Evolutionary conservation across 2,888 invertebrate genomes (phyloP), one percentile per base, ranked within the genome.

Genomic region (Blera fallax): DNA sequence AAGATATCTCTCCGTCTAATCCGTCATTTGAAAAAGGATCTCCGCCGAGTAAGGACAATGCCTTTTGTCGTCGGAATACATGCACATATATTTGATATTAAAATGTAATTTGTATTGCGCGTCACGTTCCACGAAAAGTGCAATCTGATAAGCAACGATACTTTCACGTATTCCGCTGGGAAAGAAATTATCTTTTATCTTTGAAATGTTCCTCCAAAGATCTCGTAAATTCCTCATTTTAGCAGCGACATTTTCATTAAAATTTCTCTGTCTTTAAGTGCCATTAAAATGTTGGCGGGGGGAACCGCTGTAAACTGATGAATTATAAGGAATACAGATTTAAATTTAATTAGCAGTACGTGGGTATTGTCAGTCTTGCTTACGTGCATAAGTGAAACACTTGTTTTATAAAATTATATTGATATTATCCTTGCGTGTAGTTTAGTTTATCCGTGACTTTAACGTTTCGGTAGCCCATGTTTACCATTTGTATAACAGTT

Each of bases 71-170:
- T 24, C 6, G 16, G 24, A 3, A 40, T 70, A n/a, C n/a, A n/a
- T n/a, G n/a, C n/a, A n/a, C n/a, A n/a, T n/a, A n/a, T n/a, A 34
- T 56, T 32, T 60, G 34, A 64, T 60, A 70, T 78, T 78, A 78
- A 78, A 62, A 64, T 78, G 78, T 78, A 78, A 78, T 78, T 78
- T 78, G 70, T 70, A 78, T 78, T 78, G 78, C 78, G 64, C 10
- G 78, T 78, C 78, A 78, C 78, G 78, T 78, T 62, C 14, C 45
- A n/a, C 45, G 54, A 24, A 43, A 54, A 78, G 45, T 70, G 78
- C 78, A 78, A 78, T 78, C 69, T 64, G 78, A 78, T 78, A 78
- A 78, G 78, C 45, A 32, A 16, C 37, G 40, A 37, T 56, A 58
- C 27, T 65, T 65, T 37, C 56, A 56, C 16, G 34, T 43, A 43